Conservation (phyloP, 53 echinoderm and acorn worm genomes). For the Mesocentrotus franciscanus region DNA sequence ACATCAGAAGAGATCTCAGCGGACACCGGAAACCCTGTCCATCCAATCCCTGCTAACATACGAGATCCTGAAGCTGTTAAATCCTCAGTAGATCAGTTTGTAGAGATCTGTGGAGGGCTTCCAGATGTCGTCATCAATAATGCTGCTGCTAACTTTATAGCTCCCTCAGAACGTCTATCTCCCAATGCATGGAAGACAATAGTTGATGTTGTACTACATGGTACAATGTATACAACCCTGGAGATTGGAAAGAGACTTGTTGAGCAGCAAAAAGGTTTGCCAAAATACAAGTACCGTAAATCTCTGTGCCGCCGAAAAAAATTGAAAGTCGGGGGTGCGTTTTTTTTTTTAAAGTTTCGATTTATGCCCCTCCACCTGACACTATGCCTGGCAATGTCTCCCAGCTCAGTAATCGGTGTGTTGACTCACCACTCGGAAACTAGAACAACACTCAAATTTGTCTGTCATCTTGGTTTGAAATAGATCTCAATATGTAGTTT, state of each 20-base stretch:
- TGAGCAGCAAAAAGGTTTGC: constrained; percentile 87
- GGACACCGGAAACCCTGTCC: constrained; percentile 90
- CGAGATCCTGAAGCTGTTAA: constrained; percentile 79
- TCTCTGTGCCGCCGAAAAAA: too few relatives aligned
- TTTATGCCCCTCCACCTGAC: too few relatives aligned
- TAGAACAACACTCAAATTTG: too few relatives aligned
- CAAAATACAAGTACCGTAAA: background rate
- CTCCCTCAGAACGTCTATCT: constrained; percentile 88
- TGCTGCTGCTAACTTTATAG: constrained; percentile 95
- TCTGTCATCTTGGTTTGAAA: too few relatives aligned
- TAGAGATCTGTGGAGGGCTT: constrained; percentile 77
- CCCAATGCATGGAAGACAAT: constrained; percentile 92
- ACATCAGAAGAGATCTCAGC: constrained; percentile 88
- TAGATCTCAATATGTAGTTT: too few relatives aligned
- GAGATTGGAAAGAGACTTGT: constrained; percentile 98
- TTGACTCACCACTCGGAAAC: too few relatives aligned
- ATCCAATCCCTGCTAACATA: constrained; percentile 84
- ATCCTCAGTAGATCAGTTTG: constrained; percentile 87
- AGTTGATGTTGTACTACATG: constrained; percentile 94
- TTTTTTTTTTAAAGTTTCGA: too few relatives aligned
- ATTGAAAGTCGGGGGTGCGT: too few relatives aligned
- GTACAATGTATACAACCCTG: constrained; percentile 86
- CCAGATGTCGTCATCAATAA: constrained; percentile 96
- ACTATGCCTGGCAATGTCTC: too few relatives aligned
- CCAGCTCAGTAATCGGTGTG: too few relatives aligned